Conservation (phyloP, 2,797 vertebrate genomes). For the Merluccius polli region DNA sequence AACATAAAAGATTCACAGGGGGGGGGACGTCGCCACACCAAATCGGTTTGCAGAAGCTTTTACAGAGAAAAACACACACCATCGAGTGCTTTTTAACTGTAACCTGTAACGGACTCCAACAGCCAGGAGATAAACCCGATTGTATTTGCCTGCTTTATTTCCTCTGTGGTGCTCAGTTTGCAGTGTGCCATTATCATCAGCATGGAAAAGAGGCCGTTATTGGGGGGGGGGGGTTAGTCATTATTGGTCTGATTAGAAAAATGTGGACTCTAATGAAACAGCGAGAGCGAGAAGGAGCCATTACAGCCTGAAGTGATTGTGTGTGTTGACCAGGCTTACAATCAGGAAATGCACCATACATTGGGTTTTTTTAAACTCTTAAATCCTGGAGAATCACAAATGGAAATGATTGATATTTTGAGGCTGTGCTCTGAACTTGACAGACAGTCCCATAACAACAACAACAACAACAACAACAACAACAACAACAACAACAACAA, state of each 20-base stretch:
- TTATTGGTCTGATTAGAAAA: slow-evolving; percentile 54
- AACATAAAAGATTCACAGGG: slow-evolving; percentile 43
- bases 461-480: too few relatives aligned
- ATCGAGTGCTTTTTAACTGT: slow-evolving; percentile 22
- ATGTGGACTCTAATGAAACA: slow-evolving; percentile 50
- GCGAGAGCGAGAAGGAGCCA: slow-evolving; percentile 41
- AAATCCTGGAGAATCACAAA: not conserved
- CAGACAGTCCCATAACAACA: too few relatives aligned
- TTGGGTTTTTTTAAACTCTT: slow-evolving; percentile 19
- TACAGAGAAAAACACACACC: slow-evolving; percentile 26
- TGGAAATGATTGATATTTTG: not conserved
- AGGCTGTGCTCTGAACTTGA: not conserved
- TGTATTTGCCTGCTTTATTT: slow-evolving; percentile 9
- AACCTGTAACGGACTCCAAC: slow-evolving; percentile 5
- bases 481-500: too few relatives aligned
- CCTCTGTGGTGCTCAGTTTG: not conserved
- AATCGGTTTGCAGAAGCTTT: slow-evolving; percentile 16
- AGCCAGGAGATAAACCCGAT: not conserved
- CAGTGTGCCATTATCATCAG: slow-evolving; percentile 39
- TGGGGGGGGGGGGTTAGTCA: slow-evolving; percentile 48
- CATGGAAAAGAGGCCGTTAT: slow-evolving; percentile 31
- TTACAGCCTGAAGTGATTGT: slow-evolving; percentile 51
- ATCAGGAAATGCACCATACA: slow-evolving; percentile 38
- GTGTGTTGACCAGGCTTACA: slow-evolving; percentile 53
- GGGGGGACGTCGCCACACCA: not conserved